Base-by-base conservation (phyloP, 2,888 invertebrate species). In the Pachliopta kotzebuea region DNA sequence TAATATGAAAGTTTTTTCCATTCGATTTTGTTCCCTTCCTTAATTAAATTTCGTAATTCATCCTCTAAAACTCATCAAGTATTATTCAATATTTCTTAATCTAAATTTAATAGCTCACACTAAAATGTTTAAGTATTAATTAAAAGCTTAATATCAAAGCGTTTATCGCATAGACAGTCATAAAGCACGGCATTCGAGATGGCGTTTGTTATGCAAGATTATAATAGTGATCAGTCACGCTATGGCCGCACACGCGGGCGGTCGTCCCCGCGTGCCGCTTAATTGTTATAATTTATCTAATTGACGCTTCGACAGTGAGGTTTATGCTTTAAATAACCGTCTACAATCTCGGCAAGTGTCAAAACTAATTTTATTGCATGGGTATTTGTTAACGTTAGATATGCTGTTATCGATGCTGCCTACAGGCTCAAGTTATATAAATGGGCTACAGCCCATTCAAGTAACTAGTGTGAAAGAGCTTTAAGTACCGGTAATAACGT, bases 171-270 rank as follows among this genome's bases (percentile, higher is more conserved):
- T 56, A 58, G 42, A 49, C 58, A 55, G 37, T 53, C 63, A 65
- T 69, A 69, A 68, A 63, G 54, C 69, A 65, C 67, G 70, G 68
- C 68, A 70, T 71, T 68, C 71, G 72, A 79, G 77, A 78, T 79
- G 79, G 81, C 78, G 79, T 73, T 76, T 72, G 77, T 76, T 79
- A 75, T 75, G 74, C 75, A 76, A 72, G 58, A 65, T 60, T 61
- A 68, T 75, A 85, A 86, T 85, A 72, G 76, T 60, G 63, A 67
- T 70, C 84, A 86, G 88, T 83, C 88, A 87, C 88, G 88, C 85
- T 73, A 85, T 68, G 86, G 79, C 88, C 88, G 83, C 88, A 85
- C 88, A 82, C 76, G 76, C 68, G 70, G 72, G 66, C 69, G 71
- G 82, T 84, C 85, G 83, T 77, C 81, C 77, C 69, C 70, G 74